Evolutionary conservation across 2,113 vertebrate genomes (phyloP).

Genomic region (Vireo altiloquus): DNA sequence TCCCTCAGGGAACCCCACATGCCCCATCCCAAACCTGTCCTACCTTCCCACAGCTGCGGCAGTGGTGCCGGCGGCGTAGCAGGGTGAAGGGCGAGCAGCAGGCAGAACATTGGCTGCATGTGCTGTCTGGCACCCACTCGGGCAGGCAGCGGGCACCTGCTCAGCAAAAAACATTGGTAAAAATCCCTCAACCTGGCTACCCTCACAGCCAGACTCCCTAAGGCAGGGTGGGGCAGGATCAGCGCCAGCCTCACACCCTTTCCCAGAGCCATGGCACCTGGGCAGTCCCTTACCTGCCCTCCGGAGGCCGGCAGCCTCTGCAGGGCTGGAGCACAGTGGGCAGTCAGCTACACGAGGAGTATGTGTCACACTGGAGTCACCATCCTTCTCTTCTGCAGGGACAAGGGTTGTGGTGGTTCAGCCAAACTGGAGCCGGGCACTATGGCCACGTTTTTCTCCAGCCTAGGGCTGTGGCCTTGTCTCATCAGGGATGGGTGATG

Average conservation of each 20-base stretch:
- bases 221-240: background rate
- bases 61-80: conserved; percentile 72
- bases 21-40: accelerated
- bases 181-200: background rate
- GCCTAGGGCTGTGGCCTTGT: background rate
- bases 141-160: background rate
- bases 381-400: background rate
- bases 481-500: background rate
- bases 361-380: background rate
- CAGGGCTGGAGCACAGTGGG: conserved; percentile 15
- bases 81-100: conserved; percentile 66
- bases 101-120: conserved; percentile 43
- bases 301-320: background rate
- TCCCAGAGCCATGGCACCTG: background rate
- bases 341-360: background rate
- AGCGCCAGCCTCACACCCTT: background rate
- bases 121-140: conserved; percentile 66
- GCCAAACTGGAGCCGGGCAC: background rate
- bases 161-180: background rate
- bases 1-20: accelerated
- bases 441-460: background rate
- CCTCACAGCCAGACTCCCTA: background rate
- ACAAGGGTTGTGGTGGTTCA: background rate
- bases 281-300: background rate
- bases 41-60: conserved; percentile 76